These are phyloP conservation scores for Coreoperca whiteheadi DNA, from an alignment of 2,113 vertebrate species.

Conservation along the genomic window DNA sequence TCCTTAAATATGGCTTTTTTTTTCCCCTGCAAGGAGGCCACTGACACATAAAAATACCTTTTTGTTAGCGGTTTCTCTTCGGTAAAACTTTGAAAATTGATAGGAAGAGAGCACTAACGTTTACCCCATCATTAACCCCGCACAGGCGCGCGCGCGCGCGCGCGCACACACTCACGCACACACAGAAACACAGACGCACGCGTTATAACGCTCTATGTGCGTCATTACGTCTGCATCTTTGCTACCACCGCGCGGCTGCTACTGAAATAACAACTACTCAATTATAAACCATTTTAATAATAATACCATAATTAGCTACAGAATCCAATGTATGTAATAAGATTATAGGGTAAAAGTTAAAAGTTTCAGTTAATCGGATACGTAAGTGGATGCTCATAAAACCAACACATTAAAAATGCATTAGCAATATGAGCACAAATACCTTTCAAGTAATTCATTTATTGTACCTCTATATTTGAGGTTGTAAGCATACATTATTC, in stretches of 20 bases:
- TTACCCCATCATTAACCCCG: not conserved
- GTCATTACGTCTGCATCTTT: conserved; percentile 47
- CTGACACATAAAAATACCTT: not conserved
- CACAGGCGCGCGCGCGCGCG: not conserved
- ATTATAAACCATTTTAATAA: too few species aligned
- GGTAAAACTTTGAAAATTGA: not conserved
- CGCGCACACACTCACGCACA: not conserved
- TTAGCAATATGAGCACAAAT: not conserved
- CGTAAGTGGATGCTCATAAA: not conserved
- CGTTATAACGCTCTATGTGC: not conserved
- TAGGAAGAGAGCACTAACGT: too few species aligned
- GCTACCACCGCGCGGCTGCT: conserved; percentile 66
- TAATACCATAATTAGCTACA: too few species aligned
- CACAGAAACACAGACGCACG: too few species aligned
- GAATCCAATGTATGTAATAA: too few species aligned
- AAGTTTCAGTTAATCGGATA: not conserved
- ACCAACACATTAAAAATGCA: conserved; percentile 3
- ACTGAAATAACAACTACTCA: conserved; percentile 9
- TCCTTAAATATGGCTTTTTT: not conserved
- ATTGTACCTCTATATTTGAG: not conserved
- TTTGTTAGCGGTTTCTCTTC: not conserved
- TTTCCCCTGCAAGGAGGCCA: not conserved
- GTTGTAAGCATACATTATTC: not conserved
- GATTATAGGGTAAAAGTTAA: not conserved
- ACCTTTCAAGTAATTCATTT: not conserved